Base-by-base conservation (phyloP, 2,888 invertebrate species). In the Pammene fasciana region DNA sequence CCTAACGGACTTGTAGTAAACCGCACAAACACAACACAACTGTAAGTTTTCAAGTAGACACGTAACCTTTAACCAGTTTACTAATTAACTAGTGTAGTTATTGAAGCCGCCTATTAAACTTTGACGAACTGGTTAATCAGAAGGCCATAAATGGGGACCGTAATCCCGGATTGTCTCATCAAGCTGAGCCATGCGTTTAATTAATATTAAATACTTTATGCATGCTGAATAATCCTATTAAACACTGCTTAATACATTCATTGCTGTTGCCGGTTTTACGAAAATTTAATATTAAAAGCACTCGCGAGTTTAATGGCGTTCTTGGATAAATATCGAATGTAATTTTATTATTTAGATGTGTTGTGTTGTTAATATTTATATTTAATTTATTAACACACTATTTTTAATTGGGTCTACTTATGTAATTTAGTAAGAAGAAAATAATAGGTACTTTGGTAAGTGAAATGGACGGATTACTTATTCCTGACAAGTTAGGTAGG, bases 131-230 rank as follows among this genome's bases (percentile, higher is more conserved):
- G 36, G 65, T 65, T 60, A 65, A 65, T 70, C 65, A 65, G 60
- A 46, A 14, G 65, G 60, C 60, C 48, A 45, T 65, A 60, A 60
- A 54, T 55, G 65, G 60, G 64, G 65, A 45, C 52, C 52, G 52
- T 70, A 70, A 70, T 65, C 64, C 70, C 38, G 65, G 70, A 70
- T 70, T 70, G 65, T 65, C 70, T 70, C 65, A 43, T 65, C 70
- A 55, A 46, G 54, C 41, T 68, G 55, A 68, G 50, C 70, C 60
- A 26, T 48, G 46, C 38, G 64, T 65, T 70, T 60, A 70, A 70
- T 60, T 70, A 65, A 65, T 55, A 65, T 65, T 68, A 68, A 26
- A 62, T 65, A 59, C 46, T 59, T 68, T 65, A 34, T 59, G 52
- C 52, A 54, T 64, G 54, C 52, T 55, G 45, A 46, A 65, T 65